phyloP scores from a whole-genome alignment of 2,113 vertebrate species.

The Pyrgilauda ruficollis region DNA sequence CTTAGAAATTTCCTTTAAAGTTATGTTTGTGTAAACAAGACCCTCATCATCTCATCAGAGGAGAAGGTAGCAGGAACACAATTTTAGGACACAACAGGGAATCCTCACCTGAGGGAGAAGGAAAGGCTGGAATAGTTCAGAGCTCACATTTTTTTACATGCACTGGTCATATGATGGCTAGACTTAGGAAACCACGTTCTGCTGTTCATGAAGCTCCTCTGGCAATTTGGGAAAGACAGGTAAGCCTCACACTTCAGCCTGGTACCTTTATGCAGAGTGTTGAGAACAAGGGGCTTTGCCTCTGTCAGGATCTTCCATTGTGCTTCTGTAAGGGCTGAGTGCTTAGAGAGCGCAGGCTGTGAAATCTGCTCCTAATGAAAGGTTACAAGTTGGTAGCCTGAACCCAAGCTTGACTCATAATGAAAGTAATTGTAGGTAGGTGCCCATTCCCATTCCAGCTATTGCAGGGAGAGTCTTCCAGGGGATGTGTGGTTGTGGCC shows the following conservation, averaged over 20 bases:
- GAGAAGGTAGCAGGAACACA: neutral
- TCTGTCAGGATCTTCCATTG: neutral
- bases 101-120: neutral
- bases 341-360: neutral
- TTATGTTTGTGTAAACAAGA: neutral
- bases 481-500: neutral
- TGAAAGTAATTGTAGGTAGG: neutral
- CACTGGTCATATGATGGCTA: neutral
- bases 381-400: neutral
- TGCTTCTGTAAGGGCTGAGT: neutral
- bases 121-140: neutral
- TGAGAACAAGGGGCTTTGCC: neutral
- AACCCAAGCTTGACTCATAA: neutral
- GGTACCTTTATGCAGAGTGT: fast-evolving
- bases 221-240: neutral
- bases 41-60: neutral
- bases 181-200: neutral
- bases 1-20: neutral
- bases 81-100: neutral
- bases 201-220: neutral
- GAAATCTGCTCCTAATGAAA: slow-evolving; percentile 6
- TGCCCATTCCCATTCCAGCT: neutral
- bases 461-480: neutral
- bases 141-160: neutral
- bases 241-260: neutral